Base-by-base conservation (phyloP, 2,888 invertebrate genomes). In the Torymus texanus region DNA sequence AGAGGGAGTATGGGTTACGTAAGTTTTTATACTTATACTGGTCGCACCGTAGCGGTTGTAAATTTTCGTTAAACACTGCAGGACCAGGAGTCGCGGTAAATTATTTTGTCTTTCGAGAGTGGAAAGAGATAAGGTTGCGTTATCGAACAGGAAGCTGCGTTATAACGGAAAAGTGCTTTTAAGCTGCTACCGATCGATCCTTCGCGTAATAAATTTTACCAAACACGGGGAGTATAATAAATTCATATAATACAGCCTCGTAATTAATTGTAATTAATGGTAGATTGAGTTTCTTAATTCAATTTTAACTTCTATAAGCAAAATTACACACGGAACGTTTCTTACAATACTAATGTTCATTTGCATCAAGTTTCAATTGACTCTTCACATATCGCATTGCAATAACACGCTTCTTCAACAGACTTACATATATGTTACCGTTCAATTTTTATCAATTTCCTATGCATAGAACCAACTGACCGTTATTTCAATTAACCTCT, bases 401-500 rank as follows among this genome's bases (percentile, higher is more conserved):
- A 21, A 21, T 21, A 21, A 14, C 24, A 41, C 8, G 41, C 58
- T 58, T 41, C 41, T 24, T 58, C 21, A 16, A n/a, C 41, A 41
- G 18, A 66, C 53, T 55, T 29, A n/a, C 3, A 10, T 3, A 56
- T 3, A 56, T 58, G 21, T 62, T 14, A 16, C 55, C 18, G 41
- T 59, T 2, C 10, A 51, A 18, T 51, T 56, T 68, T 75, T 55
- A 68, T 65, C 18, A 62, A 62, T 75, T 68, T 11, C 55, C 75
- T 4, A 16, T 41, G 55, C 61, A 51, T 13, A 51, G 41, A 21
- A 53, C 2, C 13, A 18, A 18, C 29, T 16, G 56, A 73, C 78
- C 78, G 78, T 78, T 78, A 78, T 68, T 78, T 74, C 78, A 78
- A 78, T 78, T 78, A 78, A 78, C 78, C 78, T 68, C 78, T 50